phyloP scores from a whole-genome alignment of 2,888 invertebrate genomes.

The Slavum lentiscoides region DNA sequence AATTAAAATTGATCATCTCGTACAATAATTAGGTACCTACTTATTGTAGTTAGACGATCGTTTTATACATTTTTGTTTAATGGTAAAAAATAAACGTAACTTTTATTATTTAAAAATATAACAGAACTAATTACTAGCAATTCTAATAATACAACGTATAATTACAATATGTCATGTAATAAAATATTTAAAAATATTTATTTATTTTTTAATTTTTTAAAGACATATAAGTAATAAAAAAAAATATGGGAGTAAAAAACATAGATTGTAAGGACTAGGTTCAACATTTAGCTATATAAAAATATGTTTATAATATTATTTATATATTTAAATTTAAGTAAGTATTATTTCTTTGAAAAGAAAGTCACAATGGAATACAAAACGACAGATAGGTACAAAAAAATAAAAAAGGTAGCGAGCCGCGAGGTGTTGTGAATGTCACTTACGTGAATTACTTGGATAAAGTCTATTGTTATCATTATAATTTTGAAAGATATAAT shows the following conservation, averaged over 20 bases:
- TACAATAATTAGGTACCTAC: background rate
- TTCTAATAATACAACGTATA: background rate
- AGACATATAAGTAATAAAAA: too few species aligned
- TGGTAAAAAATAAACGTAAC: slow-evolving; percentile 2
- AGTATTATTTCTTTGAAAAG: background rate
- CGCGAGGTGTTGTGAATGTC: too few species aligned
- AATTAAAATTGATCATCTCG: background rate
- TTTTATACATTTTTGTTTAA: slow-evolving; percentile 6
- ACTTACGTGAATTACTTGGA: too few species aligned
- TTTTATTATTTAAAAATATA: background rate
- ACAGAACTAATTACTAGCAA: background rate
- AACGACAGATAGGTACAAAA: too few species aligned
- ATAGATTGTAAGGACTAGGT: slow-evolving; percentile 17
- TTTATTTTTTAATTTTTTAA: slow-evolving; percentile 3
- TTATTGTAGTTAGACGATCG: background rate
- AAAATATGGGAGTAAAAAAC: slow-evolving; percentile 3
- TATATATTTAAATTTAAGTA: slow-evolving; percentile 12
- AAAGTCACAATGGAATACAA: slow-evolving; percentile 2
- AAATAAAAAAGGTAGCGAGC: too few species aligned
- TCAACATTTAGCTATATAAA: slow-evolving; percentile 10
- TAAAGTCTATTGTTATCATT: too few species aligned
- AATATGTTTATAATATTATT: slow-evolving; percentile 7
- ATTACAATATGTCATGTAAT: slow-evolving; percentile 25
- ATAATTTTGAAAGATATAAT: too few species aligned
- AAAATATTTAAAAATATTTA: slow-evolving; percentile 30